Evolutionary conservation across 2,888 invertebrate genomes (phyloP), one percentile per base, ranked within the genome.

Genomic region (Keiferia lycopersicella): DNA sequence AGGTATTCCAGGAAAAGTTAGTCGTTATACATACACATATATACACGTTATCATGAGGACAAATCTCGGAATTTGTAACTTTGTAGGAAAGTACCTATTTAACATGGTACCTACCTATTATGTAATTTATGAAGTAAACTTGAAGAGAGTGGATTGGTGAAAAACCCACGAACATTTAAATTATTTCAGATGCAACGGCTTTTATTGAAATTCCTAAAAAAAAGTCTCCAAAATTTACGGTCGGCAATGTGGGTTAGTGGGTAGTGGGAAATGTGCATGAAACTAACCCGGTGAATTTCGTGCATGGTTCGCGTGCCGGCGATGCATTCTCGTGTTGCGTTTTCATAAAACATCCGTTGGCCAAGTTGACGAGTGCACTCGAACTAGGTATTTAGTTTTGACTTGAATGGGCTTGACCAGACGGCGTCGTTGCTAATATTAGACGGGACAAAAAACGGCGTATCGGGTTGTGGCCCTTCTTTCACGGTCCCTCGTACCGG

Each of bases 391-490:
- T 48, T 50, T 45, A 11, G 48, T 63, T 51, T 63, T 61, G 62
- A 70, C 75, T 80, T 81, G 76, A 80, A 77, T 80, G 77, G 80
- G 80, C 73, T 75, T 71, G 77, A 73, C 78, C 82, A 81, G 81
- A 80, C 84, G 77, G 73, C 34, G 30, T 16, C 16, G 14, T 82
- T 81, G 85, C 87, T 87, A 87, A 88, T 86, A 85, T 85, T 84
- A 82, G 83, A 83, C 75, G 79, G 83, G 82, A 85, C 82, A 88
- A 89, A 88, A 89, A 88, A 87, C 39, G 51, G 78, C 74, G 75
- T 75, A 80, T 80, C 82, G 83, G 84, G 81, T 58, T 83, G 56
- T 56, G 30, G 56, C 85, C 84, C 87, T 86, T 84, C 82, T 82
- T 83, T 81, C 83, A 82, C 59, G 59, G 59, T 59, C 48, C 61